Base-by-base conservation (phyloP, 2,113 vertebrate species). In the Hepsetus odoe region DNA sequence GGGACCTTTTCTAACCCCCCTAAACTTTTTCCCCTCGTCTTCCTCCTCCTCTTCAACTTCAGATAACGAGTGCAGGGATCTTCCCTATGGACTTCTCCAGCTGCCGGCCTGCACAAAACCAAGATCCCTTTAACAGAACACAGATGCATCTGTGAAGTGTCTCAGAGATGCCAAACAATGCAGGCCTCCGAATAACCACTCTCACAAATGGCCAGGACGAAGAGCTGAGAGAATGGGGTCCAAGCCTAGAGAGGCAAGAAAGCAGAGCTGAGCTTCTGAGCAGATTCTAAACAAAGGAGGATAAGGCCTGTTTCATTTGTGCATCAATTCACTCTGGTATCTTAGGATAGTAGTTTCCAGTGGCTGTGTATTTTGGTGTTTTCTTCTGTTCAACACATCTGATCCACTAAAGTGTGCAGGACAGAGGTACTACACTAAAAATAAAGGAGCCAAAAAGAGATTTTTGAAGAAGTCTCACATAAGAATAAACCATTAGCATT, bases 31-130 rank as follows among this genome's bases (percentile, higher is more conserved):
- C 44, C 58, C 80, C 66, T 66, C 44, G 68, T 13, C 33, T 58
- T 81, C 80, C 80, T 83, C 44, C 68, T 62, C 69, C 74, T 82
- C 80, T 84, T 88, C 84, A 49, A 72, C 86, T 82, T 87, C 81
- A 86, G 90, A 92, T 90, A 90, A 85, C 82, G 61, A 90, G 87
- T 84, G 82, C 83, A 86, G 87, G 86, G 88, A 87, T 91, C 91
- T 89, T 88, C 85, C 91, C 87, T 77, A 83, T 81, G 86, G 90
- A 89, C 86, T 84, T 80, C 72, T 87, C 86, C 90, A 90, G 90
- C 89, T 91, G 90, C 81, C 90, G 86, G 86, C 87, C 89, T 83
- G 83, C 80, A 90, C 84, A 83, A 85, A 89, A 86, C 67, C 88
- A 82, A 88, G 67, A 87, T 90, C 85, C 84, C 70, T 89, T 86